Percentiles rank a stretch among this genome's conserved stretches.
phyloP scores from a whole-genome alignment of 2,113 vertebrate genomes.

The Alosa alosa region DNA sequence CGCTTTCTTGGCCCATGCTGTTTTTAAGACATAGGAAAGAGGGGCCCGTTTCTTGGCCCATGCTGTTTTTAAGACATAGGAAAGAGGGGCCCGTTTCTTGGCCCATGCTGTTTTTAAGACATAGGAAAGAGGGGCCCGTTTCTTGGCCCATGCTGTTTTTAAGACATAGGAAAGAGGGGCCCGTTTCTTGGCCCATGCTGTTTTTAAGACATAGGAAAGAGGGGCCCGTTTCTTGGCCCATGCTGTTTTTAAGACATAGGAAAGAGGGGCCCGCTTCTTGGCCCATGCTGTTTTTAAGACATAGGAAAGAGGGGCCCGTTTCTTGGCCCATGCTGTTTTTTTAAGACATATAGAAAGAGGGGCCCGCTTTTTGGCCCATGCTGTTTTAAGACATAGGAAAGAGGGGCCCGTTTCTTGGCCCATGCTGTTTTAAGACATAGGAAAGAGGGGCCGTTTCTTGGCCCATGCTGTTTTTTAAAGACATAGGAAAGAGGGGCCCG shows the following conservation, averaged over 20 bases:
- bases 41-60: constrained; percentile 25
- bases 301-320: background rate
- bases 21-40: background rate
- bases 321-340: constrained; percentile 27
- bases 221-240: constrained; percentile 25
- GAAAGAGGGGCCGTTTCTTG: constrained; percentile 21
- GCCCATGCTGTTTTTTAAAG: constrained; percentile 22
- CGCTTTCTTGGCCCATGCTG: constrained; percentile 26
- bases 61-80: constrained; percentile 4
- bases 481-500: background rate
- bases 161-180: background rate
- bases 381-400: constrained; percentile 3
- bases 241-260: constrained; percentile 4
- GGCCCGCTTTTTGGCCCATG: constrained; percentile 23
- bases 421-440: constrained; percentile 3
- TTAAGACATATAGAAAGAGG: background rate
- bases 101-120: constrained; percentile 20
- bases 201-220: background rate
- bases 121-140: background rate
- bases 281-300: constrained; percentile 20
- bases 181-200: constrained; percentile 27
- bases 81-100: constrained; percentile 21
- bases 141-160: constrained; percentile 27
- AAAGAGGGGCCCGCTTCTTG: constrained; percentile 21
- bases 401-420: constrained; percentile 27